These are phyloP conservation scores for Diphyllodes magnificus DNA, from an alignment of 2,113 vertebrate genomes.

Conservation along the genomic window DNA sequence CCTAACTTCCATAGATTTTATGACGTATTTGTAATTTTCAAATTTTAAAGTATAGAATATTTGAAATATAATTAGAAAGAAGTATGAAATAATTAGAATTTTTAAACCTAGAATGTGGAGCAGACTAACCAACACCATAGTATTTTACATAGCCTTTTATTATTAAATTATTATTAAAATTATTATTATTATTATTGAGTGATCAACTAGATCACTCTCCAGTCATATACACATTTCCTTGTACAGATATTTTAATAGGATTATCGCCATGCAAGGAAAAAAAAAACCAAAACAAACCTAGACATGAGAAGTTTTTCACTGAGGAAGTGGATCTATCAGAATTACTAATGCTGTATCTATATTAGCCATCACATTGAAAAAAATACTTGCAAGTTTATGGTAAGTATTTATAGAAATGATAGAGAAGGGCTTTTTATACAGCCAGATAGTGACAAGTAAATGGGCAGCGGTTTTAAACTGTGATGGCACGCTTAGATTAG, in stretches of 20 bases:
- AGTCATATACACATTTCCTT: not conserved
- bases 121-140: not conserved
- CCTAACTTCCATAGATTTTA: not conserved
- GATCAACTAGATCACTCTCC: not conserved
- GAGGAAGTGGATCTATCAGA: not conserved
- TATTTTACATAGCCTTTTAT: not conserved
- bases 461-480: not conserved
- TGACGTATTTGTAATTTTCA: accelerated
- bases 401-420: not conserved
- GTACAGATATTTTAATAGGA: not conserved
- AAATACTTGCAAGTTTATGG: not conserved
- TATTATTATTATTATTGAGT: no score
- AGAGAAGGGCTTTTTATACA: not conserved
- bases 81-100: not conserved
- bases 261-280: not conserved
- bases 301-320: not conserved
- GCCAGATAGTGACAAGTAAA: not conserved
- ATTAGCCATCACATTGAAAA: not conserved
- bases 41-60: not conserved
- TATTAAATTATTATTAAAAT: not conserved
- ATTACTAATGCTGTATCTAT: not conserved
- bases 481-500: not conserved
- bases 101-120: not conserved
- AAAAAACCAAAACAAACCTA: not conserved
- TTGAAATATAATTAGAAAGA: not conserved